Evolutionary conservation across 2,113 vertebrate genomes (phyloP), one percentile per base, ranked within the genome.

Genomic region (Aepyceros melampus): DNA sequence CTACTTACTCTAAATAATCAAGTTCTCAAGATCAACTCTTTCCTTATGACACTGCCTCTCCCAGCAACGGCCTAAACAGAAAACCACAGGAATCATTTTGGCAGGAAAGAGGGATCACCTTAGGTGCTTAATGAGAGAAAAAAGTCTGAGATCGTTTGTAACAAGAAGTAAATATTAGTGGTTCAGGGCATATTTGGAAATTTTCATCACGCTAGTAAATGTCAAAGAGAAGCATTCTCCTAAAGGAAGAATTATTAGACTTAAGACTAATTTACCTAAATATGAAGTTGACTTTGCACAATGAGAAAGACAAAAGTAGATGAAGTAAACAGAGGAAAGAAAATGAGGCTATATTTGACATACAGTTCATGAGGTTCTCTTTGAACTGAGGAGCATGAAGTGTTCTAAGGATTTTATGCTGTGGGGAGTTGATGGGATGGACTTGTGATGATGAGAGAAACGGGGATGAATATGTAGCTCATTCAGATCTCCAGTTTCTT

Each of bases 161-260:
- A 94, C 94, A 47, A 78, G 33, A 97, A 90, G 71, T 98, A 97
- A 96, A 94, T 91, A 96, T 89, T 85, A 89, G 53, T 84, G 40
- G 96, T 87, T 95, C 91, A 87, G 87, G 62, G 96, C 97, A 95
- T 31, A 8, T 92, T 97, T 97, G 88, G 87, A 95, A 97, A 97
- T 98, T 86, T 97, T 95, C 96, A 51, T 95, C 96, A 92, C 97
- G 87, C 95, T 96, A 98, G 89, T 97, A 98, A 98, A 98, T 94
- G 97, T 97, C 90, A 86, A 60, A 96, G 96, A 84, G 89, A 87
- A 90, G 96, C 95, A 78, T 92, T 97, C 36, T 78, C 83, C 1
- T 56, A 87, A 76, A 76, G 71, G 23, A 76, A 27, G 23, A 95
- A 85, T 96, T 97, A 43, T 92, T 97, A 90, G 33, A 78, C 25